Base-by-base conservation (phyloP, 2,888 invertebrate genomes). In the Idaea aversata region DNA sequence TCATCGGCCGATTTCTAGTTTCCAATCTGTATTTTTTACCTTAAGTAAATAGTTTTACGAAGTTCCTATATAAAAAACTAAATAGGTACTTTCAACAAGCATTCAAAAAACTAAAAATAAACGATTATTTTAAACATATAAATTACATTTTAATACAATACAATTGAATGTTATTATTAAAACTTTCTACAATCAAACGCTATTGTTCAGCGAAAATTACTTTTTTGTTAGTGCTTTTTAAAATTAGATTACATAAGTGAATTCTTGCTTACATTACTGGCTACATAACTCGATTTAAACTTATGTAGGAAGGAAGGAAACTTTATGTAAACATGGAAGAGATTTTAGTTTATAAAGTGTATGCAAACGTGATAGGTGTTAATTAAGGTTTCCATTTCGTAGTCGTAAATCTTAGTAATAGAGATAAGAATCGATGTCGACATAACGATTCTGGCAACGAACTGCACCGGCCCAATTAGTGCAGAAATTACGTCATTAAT, bases 121-220 rank as follows among this genome's bases (percentile, higher is more conserved):
- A 47, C 3, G 7, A 7, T 0, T 47, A 47, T 47, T 47, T 47
- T 7, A 47, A 6, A 47, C 47, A 47, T 47, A 13, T 47, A 47
- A 65, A 63, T 68, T 63, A 66, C 59, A 61, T 59, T 65, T n/a
- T 67, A 66, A 61, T 60, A 63, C 62, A 59, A 36, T 57, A 66
- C 66, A 67, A 70, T 70, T 64, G 66, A 67, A 69, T 67, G 64
- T 68, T 71, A 70, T 67, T 67, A 69, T 57, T 13, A 66, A 66
- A 69, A 73, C 73, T 74, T 74, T 74, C 73, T 64, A 69, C 59
- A 47, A 63, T 65, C 66, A 47, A 47, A 47, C 7, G 47, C 47
- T 47, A 47, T 47, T 47, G 47, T 47, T 47, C 47, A 47, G 47
- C 5, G 7, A 47, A 47, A 47, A 47, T 47, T 6, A 10, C 47